These are phyloP conservation scores for Sebastes oblongus DNA, from an alignment of 2,797 vertebrate genomes.

Conservation along the genomic window DNA sequence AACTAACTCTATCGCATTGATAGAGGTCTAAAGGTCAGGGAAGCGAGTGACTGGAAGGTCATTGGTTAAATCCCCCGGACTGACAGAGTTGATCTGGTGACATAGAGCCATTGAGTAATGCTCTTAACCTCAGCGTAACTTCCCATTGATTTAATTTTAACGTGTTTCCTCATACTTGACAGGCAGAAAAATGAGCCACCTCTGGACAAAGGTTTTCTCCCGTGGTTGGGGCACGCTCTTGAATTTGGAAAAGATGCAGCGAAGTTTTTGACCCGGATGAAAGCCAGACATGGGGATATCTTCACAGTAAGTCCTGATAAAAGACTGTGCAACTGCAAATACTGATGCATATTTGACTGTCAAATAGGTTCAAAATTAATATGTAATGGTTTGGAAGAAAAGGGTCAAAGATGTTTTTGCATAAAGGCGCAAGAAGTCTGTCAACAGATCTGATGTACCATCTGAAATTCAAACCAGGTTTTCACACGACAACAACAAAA, in stretches of 20 bases:
- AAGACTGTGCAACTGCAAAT: not conserved
- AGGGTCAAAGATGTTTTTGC: not conserved
- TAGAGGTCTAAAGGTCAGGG: not conserved
- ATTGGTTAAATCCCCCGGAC: no score
- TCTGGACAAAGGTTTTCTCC: conserved; percentile 86
- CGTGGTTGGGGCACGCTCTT: conserved; percentile 89
- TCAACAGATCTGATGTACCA: not conserved
- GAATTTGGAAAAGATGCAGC: conserved; percentile 87
- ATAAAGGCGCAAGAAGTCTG: not conserved
- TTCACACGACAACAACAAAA: not conserved
- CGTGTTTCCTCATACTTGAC: not conserved
- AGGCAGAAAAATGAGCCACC: conserved; percentile 88
- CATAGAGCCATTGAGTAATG: no score
- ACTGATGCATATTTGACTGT: not conserved
- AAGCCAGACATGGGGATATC: conserved; percentile 88
- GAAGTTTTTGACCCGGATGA: conserved; percentile 87
- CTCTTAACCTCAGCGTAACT: not conserved
- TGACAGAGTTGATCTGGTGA: not conserved
- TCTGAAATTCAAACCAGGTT: not conserved
- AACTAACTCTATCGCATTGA: not conserved
- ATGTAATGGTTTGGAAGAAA: not conserved
- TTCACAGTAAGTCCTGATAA: conserved; percentile 85
- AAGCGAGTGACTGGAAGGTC: not conserved
- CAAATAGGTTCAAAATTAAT: not conserved
- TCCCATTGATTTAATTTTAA: not conserved